A percentile compares a stretch with the other conserved stretches of the same genome.
These are phyloP conservation scores for Lateolabrax maculatus DNA, from an alignment of 2,797 vertebrate genomes.

Conservation along the genomic window DNA sequence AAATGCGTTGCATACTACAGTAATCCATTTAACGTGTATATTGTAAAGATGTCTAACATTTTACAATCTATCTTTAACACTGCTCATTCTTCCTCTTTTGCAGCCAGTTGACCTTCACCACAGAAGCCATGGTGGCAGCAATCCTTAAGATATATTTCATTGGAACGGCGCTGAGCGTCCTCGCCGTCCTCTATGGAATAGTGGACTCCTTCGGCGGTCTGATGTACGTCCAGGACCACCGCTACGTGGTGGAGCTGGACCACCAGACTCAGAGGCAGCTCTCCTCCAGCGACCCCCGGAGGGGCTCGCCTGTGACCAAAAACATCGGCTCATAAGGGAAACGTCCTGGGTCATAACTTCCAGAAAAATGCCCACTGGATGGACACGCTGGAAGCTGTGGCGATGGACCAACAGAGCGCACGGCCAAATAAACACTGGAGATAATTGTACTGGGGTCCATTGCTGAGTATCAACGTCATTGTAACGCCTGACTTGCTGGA, in stretches of 20 bases:
- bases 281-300: neutral
- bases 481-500: neutral
- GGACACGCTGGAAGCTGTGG: neutral
- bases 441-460: neutral
- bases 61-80: neutral
- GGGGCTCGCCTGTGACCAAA: constrained; percentile 1
- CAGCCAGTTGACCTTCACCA: neutral
- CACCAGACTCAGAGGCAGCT: constrained; percentile 1
- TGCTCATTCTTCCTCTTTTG: neutral
- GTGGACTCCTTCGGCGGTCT: constrained; percentile 79
- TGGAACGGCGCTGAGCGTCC: constrained; percentile 65
- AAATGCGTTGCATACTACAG: neutral
- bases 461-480: neutral
- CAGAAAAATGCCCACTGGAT: neutral
- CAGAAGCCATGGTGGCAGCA: constrained; percentile 49
- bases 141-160: constrained; percentile 75
- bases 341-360: neutral
- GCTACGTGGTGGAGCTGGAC: constrained; percentile 23
- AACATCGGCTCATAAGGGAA: constrained; percentile 39
- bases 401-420: neutral
- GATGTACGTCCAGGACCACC: constrained; percentile 72
- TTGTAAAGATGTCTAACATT: too few species aligned
- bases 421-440: neutral
- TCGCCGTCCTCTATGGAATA: constrained; percentile 64
- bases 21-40: neutral